Percentiles rank a stretch among this genome's conserved stretches.
Conservation (phyloP, 92 coral and sea anemone genomes). For the Parazoanthus swiftii region DNA sequence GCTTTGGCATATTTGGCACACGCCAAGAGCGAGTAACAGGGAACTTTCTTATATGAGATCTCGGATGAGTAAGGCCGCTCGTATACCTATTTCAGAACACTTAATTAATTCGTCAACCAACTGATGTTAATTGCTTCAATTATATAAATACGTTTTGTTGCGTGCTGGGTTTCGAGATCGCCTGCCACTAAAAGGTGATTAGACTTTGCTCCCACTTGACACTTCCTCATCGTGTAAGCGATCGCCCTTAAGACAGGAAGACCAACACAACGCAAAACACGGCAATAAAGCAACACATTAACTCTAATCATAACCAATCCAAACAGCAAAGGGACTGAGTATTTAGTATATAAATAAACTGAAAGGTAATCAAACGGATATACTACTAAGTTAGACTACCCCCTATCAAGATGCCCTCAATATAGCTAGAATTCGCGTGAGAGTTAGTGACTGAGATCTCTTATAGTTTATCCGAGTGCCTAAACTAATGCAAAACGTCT, state of each 20-base stretch:
- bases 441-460: neutral
- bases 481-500: neutral
- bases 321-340: neutral
- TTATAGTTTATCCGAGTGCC: neutral
- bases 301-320: constrained; percentile 1
- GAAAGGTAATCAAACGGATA: neutral
- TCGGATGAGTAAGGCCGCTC: neutral
- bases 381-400: neutral
- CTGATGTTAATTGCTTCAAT: constrained; percentile 13
- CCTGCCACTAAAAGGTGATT: constrained; percentile 27
- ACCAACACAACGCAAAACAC: constrained; percentile 21
- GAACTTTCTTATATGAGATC: no score
- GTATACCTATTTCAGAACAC: neutral
- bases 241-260: constrained; percentile 30
- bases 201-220: neutral
- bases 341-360: constrained; percentile 24
- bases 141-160: constrained; percentile 27
- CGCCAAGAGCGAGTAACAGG: no score
- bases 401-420: neutral
- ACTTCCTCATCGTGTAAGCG: neutral
- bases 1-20: no score
- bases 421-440: neutral
- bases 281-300: constrained; percentile 29
- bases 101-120: constrained; percentile 34
- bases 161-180: constrained; percentile 19